These are phyloP conservation scores for Plagodis dolabraria DNA, from an alignment of 2,888 invertebrate species.

Conservation along the genomic window DNA sequence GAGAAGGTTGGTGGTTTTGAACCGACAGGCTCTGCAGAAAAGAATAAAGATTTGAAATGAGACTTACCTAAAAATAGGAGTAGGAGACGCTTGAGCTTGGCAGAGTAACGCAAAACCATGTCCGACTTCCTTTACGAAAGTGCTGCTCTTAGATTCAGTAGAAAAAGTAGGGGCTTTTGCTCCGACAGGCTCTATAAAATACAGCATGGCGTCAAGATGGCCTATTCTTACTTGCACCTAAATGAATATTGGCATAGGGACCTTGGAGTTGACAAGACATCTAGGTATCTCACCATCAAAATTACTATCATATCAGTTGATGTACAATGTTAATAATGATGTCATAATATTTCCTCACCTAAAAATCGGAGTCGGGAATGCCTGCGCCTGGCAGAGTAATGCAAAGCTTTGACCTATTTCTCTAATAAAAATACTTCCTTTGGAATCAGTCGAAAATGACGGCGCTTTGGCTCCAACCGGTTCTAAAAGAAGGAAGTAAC, in stretches of 20 bases:
- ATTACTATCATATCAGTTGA: not conserved
- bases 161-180: conserved; percentile 87
- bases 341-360: conserved; percentile 8
- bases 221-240: not conserved
- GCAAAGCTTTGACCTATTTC: conserved; percentile 84
- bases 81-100: conserved; percentile 86
- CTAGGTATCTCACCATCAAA: not conserved
- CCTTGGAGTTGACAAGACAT: not conserved
- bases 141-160: conserved; percentile 86
- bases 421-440: conserved; percentile 86
- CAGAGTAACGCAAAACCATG: conserved; percentile 87
- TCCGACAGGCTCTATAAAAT: conserved; percentile 85
- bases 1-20: conserved; percentile 86
- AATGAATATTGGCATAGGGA: conserved; percentile 9
- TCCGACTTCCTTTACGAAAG: conserved; percentile 83
- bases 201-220: not conserved
- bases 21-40: conserved; percentile 85
- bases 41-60: conserved; percentile 47
- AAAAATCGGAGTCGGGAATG: conserved; percentile 84
- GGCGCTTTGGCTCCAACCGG: conserved; percentile 87
- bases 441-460: conserved; percentile 86
- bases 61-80: conserved; percentile 86
- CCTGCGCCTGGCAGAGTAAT: conserved; percentile 86
- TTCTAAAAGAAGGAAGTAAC: conserved; percentile 65
- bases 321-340: not conserved